A percentile compares a stretch with the other conserved stretches of the same genome.
Conservation (phyloP, 2,888 invertebrate species). For the Epicampocera succincta region DNA sequence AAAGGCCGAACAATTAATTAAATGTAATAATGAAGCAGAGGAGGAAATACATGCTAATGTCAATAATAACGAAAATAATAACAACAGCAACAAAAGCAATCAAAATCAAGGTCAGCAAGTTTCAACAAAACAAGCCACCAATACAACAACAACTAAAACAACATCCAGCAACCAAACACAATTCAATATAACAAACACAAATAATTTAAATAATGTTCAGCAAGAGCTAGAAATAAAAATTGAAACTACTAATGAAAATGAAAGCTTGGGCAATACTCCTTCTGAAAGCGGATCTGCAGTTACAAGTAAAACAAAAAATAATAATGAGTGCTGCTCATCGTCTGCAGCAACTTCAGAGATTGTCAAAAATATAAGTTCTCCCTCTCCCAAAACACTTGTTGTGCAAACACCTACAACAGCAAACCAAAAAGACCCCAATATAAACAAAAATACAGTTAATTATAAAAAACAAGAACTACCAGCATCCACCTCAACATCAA, state of each 20-base stretch:
- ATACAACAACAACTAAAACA: slow-evolving; percentile 20
- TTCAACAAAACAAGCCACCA: slow-evolving; percentile 43
- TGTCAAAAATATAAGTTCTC: slow-evolving; percentile 31
- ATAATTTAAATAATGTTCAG: slow-evolving; percentile 4
- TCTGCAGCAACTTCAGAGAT: slow-evolving; percentile 7
- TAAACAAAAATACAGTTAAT: slow-evolving; percentile 22
- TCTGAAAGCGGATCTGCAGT: neutral
- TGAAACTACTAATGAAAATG: slow-evolving; percentile 44
- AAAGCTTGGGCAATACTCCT: slow-evolving; percentile 3
- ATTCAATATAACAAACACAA: slow-evolving; percentile 18
- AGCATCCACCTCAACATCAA: slow-evolving; percentile 34
- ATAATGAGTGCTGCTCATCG: neutral
- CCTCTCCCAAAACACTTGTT: slow-evolving; percentile 61
- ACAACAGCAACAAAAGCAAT: slow-evolving; percentile 42
- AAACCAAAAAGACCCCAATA: slow-evolving; percentile 2
- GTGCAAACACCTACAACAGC: slow-evolving; percentile 30
- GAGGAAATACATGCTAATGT: slow-evolving; percentile 41
- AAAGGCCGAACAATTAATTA: slow-evolving; percentile 62
- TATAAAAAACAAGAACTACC: neutral
- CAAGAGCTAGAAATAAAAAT: slow-evolving; percentile 40
- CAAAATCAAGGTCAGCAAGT: slow-evolving; percentile 66
- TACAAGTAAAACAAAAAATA: neutral
- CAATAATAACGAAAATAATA: slow-evolving; percentile 38
- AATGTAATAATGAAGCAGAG: slow-evolving; percentile 46
- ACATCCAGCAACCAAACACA: slow-evolving; percentile 32